Conservation (phyloP, 2,888 invertebrate genomes). For the Andrena haemorrhoa region DNA sequence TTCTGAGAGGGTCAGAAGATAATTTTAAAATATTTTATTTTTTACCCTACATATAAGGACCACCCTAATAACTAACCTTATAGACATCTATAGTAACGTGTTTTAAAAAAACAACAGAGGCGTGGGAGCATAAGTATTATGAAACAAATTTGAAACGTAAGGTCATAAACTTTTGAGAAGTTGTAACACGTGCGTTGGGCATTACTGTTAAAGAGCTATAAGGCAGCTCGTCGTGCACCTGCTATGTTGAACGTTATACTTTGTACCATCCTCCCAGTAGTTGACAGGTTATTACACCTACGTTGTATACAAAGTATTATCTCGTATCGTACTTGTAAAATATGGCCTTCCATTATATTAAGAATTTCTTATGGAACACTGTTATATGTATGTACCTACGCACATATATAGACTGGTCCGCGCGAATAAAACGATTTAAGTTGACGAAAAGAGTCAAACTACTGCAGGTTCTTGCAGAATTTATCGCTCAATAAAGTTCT, state of each 20-base stretch:
- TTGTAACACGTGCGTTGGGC: constrained; percentile 51
- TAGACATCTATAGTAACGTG: too few relatives aligned
- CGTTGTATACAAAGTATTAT: constrained; percentile 64
- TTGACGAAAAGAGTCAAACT: constrained; percentile 1
- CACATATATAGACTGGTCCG: constrained; percentile 6
- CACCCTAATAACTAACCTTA: too few relatives aligned
- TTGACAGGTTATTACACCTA: constrained; percentile 69
- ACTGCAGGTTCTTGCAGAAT: not conserved
- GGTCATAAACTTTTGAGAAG: constrained; percentile 45
- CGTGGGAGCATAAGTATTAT: not conserved
- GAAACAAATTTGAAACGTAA: constrained; percentile 30
- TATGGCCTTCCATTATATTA: constrained; percentile 64
- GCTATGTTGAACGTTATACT: constrained; percentile 63
- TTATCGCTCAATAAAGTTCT: too few relatives aligned
- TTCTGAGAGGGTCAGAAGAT: too few relatives aligned
- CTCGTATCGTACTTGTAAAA: constrained; percentile 61
- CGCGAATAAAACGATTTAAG: constrained; percentile 44
- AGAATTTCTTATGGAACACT: constrained; percentile 55
- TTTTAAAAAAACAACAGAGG: not conserved
- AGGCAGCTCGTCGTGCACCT: constrained; percentile 60
- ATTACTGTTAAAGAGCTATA: constrained; percentile 65
- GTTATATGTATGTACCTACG: constrained; percentile 17
- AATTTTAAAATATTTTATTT: too few relatives aligned
- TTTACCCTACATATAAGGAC: too few relatives aligned
- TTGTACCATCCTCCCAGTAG: constrained; percentile 58